Evolutionary conservation across 2,888 invertebrate species (phyloP).

Genomic region (Drosophila affinis): DNA sequence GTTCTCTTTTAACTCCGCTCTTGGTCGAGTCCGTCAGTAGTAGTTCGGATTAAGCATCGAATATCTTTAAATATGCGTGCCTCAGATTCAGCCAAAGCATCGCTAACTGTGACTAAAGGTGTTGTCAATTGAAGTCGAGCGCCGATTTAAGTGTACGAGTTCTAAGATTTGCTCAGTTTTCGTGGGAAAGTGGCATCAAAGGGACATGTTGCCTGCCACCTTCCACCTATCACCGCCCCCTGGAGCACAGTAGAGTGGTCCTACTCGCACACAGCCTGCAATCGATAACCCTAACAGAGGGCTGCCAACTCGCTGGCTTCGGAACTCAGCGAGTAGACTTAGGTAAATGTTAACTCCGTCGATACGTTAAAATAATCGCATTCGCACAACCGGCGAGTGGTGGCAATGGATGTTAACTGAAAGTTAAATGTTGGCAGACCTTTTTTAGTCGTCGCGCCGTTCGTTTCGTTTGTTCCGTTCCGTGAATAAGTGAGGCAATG

Average conservation of each 20-base stretch:
- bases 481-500: background rate
- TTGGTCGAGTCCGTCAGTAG: slow-evolving; percentile 24
- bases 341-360: slow-evolving; percentile 24
- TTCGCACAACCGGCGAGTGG: slow-evolving; percentile 49
- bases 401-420: slow-evolving; percentile 55
- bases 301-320: slow-evolving; percentile 54
- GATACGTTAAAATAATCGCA: slow-evolving; percentile 36
- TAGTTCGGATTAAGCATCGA: slow-evolving; percentile 6
- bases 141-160: background rate
- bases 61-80: slow-evolving; percentile 2
- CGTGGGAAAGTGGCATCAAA: background rate
- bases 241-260: slow-evolving; percentile 33
- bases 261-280: slow-evolving; percentile 51
- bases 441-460: slow-evolving; percentile 3
- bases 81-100: background rate
- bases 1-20: slow-evolving; percentile 33
- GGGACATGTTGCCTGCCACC: background rate
- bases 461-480: background rate
- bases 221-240: slow-evolving; percentile 22
- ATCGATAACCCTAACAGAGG: slow-evolving; percentile 72
- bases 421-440: background rate
- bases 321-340: slow-evolving; percentile 14
- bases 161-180: background rate
- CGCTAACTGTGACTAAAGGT: background rate
- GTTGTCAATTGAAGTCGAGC: background rate